Base-by-base conservation (phyloP, 2,113 vertebrate genomes). In the Herpetotheres cachinnans region DNA sequence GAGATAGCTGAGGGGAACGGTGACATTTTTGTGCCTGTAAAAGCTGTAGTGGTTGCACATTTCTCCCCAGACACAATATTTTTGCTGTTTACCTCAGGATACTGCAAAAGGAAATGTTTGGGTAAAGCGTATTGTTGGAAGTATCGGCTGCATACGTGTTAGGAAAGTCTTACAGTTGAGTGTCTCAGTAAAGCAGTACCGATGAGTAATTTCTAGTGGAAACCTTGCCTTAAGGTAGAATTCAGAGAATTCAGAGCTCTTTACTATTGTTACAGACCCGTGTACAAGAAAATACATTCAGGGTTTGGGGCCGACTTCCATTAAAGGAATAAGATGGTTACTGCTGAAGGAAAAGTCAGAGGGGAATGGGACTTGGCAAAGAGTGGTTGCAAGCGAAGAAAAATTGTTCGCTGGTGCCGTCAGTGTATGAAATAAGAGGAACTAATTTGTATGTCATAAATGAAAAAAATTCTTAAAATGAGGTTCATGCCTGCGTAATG, bases 401-500 rank as follows among this genome's bases (percentile, higher is more conserved):
- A 62, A 66, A 54, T 13, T 27, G 24, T 34, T 80, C 61, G 3
- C 34, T 81, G 74, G n/a, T 89, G 30, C 27, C 47, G 32, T 66
- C 9, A 32, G 16, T 73, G n/a, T 49, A 58, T 61, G 36, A 59
- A 90, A 83, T 40, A 66, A 65, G 25, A 86, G 36, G 55, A 93
- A 24, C 9, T 61, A 38, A 78, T 79, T 61, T 61, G 16, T 69
- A 27, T 12, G 30, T 58, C 20, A 66, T 63, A 59, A 90, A 89
- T 93, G 10, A 3, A 21, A 86, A 52, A 82, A 65, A 26, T 16
- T 36, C 46, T 82, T 78, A 54, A 71, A 67, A 42, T 44, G 18
- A 21, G 4, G 10, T 67, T 84, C 6, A 4, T 54, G 55, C 11
- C 11, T 8, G 1, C 50, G 22, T 52, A 77, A 49, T 0, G 0